Evolutionary conservation across 2,888 invertebrate species (phyloP).

Genomic region (Orchesellides sinensis): DNA sequence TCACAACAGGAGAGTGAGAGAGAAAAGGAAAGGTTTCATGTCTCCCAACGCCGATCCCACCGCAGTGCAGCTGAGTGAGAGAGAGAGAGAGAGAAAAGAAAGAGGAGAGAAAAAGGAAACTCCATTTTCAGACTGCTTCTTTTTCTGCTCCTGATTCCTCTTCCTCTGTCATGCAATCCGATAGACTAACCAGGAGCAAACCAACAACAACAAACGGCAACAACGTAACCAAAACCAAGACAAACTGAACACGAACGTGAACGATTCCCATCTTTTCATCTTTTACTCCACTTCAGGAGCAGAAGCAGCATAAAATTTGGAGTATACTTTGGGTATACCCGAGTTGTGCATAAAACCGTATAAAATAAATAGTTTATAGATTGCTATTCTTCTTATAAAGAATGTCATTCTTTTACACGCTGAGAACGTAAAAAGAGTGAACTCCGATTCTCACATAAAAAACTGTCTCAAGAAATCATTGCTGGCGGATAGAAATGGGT

Average conservation of each 20-base stretch:
- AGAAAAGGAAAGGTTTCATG: constrained; percentile 58
- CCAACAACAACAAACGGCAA: constrained; percentile 42
- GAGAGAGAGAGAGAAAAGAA: too few species aligned
- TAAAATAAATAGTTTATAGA: neutral
- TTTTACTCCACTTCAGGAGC: neutral
- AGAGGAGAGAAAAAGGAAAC: constrained; percentile 48
- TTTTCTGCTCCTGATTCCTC: constrained; percentile 24
- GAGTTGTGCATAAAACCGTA: neutral
- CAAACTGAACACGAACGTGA: constrained; percentile 42
- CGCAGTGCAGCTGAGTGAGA: constrained; percentile 46
- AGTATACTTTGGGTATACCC: neutral
- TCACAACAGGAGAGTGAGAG: constrained; percentile 26
- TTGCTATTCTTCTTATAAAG: constrained; percentile 1
- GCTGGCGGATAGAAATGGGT: constrained; percentile 15
- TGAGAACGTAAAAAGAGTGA: neutral
- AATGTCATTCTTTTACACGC: neutral
- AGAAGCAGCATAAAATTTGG: neutral
- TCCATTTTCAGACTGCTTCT: constrained; percentile 49
- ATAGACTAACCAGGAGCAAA: constrained; percentile 47
- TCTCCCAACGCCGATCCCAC: constrained; percentile 60
- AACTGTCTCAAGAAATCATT: constrained; percentile 20
- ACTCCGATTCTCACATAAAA: constrained; percentile 6
- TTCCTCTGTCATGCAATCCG: constrained; percentile 62
- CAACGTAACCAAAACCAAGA: constrained; percentile 47
- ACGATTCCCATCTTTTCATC: constrained; percentile 50